Evolutionary conservation across 1,140 invertebrate species (phyloP).

Genomic region (Trachymyrmex septentrionalis): DNA sequence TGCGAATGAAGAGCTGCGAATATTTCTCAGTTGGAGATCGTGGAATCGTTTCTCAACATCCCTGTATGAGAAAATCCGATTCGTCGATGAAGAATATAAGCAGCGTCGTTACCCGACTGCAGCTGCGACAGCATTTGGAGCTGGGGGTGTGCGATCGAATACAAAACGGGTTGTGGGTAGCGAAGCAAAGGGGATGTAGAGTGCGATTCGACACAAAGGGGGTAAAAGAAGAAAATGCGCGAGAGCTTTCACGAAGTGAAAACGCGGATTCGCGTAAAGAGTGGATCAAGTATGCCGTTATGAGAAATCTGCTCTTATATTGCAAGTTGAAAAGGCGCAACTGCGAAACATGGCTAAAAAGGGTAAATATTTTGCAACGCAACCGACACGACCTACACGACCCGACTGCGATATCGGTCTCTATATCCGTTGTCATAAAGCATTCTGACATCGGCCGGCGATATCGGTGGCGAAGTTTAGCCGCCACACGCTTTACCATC

Average conservation of each 20-base stretch:
- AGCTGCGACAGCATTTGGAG: conserved; percentile 51
- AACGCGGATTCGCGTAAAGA: conserved; percentile 69
- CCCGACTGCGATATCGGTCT: background rate
- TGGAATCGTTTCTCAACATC: conserved; percentile 67
- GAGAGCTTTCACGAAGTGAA: conserved; percentile 32
- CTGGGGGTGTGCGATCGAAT: conserved; percentile 63
- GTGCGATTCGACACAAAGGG: conserved; percentile 11
- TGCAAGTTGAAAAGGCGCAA: conserved; percentile 55
- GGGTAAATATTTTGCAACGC: conserved; percentile 40
- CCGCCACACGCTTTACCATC: conserved; percentile 10
- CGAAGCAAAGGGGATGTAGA: background rate
- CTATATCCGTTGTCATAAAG: conserved; percentile 60
- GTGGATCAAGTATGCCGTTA: conserved; percentile 61
- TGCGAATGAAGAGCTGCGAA: background rate
- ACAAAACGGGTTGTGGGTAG: conserved; percentile 58
- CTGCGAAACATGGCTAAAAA: conserved; percentile 52
- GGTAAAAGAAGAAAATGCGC: background rate
- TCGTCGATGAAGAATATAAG: conserved; percentile 58
- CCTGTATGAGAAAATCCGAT: conserved; percentile 44
- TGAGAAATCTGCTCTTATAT: conserved; percentile 52
- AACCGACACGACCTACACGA: conserved; percentile 1
- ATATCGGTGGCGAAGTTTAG: conserved; percentile 64
- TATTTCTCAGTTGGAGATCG: conserved; percentile 39
- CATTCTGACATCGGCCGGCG: conserved; percentile 38
- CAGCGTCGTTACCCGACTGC: conserved; percentile 64